Percentiles rank a stretch among this genome's conserved stretches.
Evolutionary conservation across 2,797 vertebrate genomes (phyloP).

Genomic region (Xiphorhynchus erythropygius): DNA sequence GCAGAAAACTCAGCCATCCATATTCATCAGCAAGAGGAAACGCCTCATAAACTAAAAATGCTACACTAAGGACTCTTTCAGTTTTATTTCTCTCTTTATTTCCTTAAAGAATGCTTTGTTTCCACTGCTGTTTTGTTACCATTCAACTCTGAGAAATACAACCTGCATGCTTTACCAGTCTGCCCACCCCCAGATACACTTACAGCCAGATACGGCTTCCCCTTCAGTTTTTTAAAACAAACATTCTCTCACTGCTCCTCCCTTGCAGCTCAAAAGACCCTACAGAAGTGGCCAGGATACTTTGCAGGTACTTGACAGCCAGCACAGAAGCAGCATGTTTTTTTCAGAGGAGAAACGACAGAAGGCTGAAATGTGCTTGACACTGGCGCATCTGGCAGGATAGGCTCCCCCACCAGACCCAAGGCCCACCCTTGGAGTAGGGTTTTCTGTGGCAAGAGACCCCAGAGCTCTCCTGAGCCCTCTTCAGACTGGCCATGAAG

Average conservation of each 20-base stretch:
- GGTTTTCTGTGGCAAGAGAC: background rate
- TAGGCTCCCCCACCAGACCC: rapidly evolving
- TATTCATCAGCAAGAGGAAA: constrained; percentile 34
- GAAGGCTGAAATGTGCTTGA: background rate
- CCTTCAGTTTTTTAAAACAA: constrained; percentile 25
- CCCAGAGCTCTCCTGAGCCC: background rate
- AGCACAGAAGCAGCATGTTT: background rate
- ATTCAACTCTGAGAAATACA: constrained; percentile 32
- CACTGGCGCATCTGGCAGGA: background rate
- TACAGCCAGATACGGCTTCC: constrained; percentile 13
- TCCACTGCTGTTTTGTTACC: constrained; percentile 22
- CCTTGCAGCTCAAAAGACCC: background rate
- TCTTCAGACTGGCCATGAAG: background rate
- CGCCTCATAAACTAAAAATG: constrained; percentile 38
- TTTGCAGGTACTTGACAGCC: background rate
- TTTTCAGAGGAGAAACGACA: background rate
- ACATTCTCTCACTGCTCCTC: background rate
- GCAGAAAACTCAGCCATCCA: constrained; percentile 17
- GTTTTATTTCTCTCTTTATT: constrained; percentile 29
- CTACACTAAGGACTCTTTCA: constrained; percentile 24
- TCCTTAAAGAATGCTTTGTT: constrained; percentile 45
- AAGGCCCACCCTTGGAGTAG: background rate
- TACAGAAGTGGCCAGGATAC: background rate
- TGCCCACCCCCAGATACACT: background rate
- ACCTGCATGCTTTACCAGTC: background rate